These are phyloP conservation scores for Alauda arvensis DNA, from an alignment of 2,797 vertebrate species.

Conservation along the genomic window DNA sequence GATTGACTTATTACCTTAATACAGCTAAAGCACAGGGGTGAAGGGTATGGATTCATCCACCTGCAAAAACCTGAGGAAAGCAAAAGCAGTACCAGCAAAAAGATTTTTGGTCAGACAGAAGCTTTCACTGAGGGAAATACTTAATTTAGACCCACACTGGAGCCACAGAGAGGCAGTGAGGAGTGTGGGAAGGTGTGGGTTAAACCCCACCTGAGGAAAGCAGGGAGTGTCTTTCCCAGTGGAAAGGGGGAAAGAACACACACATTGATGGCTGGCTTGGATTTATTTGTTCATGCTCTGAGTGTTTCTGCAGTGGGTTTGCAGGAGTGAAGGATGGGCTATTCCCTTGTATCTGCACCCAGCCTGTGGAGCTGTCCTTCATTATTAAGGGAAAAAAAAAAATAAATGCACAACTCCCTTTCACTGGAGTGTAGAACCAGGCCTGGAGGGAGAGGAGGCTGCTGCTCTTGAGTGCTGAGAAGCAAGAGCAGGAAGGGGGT, in stretches of 20 bases:
- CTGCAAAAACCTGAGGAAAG: background rate
- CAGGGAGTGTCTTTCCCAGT: fast-evolving
- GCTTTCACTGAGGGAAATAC: background rate
- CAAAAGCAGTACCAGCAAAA: background rate
- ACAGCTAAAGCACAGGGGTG: background rate
- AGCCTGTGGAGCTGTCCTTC: background rate
- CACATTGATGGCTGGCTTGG: background rate
- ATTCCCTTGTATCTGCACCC: fast-evolving
- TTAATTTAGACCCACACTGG: background rate
- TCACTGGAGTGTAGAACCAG: background rate
- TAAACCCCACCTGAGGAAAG: background rate
- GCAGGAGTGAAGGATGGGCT: background rate
- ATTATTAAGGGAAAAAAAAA: background rate
- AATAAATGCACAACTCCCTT: background rate
- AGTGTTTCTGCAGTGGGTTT: background rate
- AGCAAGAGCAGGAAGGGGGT: background rate
- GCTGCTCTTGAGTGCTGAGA: background rate
- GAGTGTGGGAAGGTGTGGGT: background rate
- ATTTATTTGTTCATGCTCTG: background rate
- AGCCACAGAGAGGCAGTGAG: background rate
- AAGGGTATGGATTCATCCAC: background rate
- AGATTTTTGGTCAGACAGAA: background rate
- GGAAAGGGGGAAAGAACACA: background rate
- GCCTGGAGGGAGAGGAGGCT: background rate
- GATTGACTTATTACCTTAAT: background rate